Evolutionary conservation across 2,888 invertebrate species (phyloP).

Genomic region (Omphaloscelis lunosa): DNA sequence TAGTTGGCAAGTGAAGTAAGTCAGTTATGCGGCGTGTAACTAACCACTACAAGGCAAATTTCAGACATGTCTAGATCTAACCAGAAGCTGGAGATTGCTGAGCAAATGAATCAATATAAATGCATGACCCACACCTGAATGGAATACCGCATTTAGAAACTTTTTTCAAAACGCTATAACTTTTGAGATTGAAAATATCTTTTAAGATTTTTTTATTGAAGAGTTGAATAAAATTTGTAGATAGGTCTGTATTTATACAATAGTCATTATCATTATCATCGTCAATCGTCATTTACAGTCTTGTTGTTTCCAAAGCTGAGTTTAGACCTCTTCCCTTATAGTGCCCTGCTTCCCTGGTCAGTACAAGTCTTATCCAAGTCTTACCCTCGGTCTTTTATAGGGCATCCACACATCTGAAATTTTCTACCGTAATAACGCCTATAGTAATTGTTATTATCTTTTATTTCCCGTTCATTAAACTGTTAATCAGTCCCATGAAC

Average conservation of each 20-base stretch:
- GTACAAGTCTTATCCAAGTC: background rate
- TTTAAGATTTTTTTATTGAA: constrained; percentile 13
- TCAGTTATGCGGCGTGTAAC: constrained; percentile 36
- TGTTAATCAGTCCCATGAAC: constrained; percentile 43
- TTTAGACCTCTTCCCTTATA: background rate
- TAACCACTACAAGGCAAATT: constrained; percentile 49
- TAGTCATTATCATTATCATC: background rate
- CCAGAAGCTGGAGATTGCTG: constrained; percentile 48
- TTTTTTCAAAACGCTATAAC: constrained; percentile 38
- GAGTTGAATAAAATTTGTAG: constrained; percentile 3
- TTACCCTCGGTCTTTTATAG: background rate
- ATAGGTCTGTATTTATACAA: background rate
- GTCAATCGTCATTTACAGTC: too few species aligned
- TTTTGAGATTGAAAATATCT: constrained; percentile 40
- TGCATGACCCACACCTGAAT: constrained; percentile 60
- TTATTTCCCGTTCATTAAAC: constrained; percentile 57
- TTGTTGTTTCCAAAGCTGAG: background rate
- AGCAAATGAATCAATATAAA: constrained; percentile 67
- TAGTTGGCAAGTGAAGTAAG: constrained; percentile 36
- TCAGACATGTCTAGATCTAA: constrained; percentile 53
- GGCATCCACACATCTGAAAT: background rate
- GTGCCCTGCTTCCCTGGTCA: background rate
- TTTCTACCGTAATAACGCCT: background rate
- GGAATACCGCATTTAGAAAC: constrained; percentile 49
- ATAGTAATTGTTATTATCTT: constrained; percentile 20